Percentiles rank a stretch among this genome's conserved stretches.
Evolutionary conservation across 2,888 invertebrate genomes (phyloP).

Genomic region (Osedax fenrisi): DNA sequence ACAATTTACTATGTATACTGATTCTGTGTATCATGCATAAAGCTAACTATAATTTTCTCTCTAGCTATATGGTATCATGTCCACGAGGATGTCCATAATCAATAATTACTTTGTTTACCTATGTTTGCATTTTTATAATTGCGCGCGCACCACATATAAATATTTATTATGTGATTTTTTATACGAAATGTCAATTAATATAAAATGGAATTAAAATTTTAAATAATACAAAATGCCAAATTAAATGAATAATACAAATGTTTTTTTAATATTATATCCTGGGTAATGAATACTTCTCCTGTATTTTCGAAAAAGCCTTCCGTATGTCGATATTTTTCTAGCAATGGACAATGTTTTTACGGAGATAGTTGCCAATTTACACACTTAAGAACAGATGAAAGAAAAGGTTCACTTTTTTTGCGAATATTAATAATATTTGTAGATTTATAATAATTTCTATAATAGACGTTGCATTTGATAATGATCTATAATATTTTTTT

Average conservation of each 20-base stretch:
- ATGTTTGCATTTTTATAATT: background rate
- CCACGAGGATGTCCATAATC: too few species aligned
- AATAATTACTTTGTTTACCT: background rate
- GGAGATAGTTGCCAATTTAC: constrained; percentile 43
- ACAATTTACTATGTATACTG: too few species aligned
- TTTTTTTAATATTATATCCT: background rate
- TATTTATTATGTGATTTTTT: background rate
- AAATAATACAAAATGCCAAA: background rate
- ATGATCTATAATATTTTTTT: too few species aligned
- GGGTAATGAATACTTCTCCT: constrained; percentile 40
- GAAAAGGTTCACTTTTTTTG: background rate
- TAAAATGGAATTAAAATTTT: background rate
- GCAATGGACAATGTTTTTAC: constrained; percentile 40
- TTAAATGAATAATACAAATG: background rate
- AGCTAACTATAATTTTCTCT: too few species aligned
- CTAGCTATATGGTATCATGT: too few species aligned
- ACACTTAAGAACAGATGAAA: constrained; percentile 36
- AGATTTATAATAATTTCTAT: background rate
- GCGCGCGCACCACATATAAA: background rate
- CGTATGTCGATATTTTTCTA: constrained; percentile 42
- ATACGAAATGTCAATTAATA: background rate
- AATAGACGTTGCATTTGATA: background rate
- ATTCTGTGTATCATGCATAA: too few species aligned
- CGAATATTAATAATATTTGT: background rate
- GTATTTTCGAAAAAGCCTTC: constrained; percentile 39